Evolutionary conservation across 1,140 invertebrate species (phyloP), one percentile per base, ranked within the genome.

Genomic region (Leucophenga varia): DNA sequence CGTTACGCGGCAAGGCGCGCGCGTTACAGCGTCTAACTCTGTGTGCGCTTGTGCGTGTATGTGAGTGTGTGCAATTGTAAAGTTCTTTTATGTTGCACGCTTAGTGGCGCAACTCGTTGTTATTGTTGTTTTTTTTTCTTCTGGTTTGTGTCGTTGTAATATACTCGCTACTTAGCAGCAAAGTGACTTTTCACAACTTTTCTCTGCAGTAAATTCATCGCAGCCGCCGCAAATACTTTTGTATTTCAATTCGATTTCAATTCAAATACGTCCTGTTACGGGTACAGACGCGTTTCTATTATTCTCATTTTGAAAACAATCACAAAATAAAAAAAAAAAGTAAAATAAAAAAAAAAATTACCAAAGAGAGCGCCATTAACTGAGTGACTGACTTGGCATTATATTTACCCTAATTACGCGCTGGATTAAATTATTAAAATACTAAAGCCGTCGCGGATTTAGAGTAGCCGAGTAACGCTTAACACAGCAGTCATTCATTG

Each of bases 381-480:
- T 37, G 54, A 31, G 44, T 49, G 53, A 44, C 46, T 43, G 43
- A 25, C 22, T 36, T 37, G 21, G 31, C 40, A 6, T 47, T 55
- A 63, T 59, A 64, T 61, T 71, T 72, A 72, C 52, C 64, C 68
- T 72, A 72, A 72, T 72, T 72, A 72, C 68, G 59, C 59, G 59
- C 55, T 58, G 68, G 69, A 72, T 72, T 72, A 72, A 72, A 65
- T 69, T 72, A 69, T 72, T 72, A 72, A 68, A 60, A 65, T 61
- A 61, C 46, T 59, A 53, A 64, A 64, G 59, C 59, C 54, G 50
- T 50, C 51, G 59, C 48, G 59, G 56, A 65, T 55, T 55, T 58
- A 45, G 51, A 67, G 60, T 60, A 55, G 55, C 52, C 55, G 55
- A 39, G n/a, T n/a, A n/a, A n/a, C n/a, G n/a, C n/a, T n/a, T n/a